phyloP scores from a whole-genome alignment of 30 jellyfish, hydroid and myxozoan genomes.

The Aurelia aurita complex sp. Pacific region DNA sequence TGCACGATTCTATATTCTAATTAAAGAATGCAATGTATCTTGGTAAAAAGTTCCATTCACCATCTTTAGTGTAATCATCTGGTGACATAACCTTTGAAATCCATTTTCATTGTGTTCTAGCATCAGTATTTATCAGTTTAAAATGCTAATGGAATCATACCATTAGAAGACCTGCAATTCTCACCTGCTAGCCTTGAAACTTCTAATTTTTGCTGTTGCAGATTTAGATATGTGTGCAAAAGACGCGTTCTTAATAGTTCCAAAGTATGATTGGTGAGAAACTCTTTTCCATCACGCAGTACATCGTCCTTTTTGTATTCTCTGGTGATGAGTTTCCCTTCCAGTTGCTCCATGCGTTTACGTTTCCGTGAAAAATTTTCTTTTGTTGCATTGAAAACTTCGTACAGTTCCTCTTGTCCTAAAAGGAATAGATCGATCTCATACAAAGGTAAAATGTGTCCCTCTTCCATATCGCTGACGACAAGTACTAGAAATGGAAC shows the following conservation, averaged over 20 bases:
- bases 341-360: neutral
- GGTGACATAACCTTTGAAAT: too few species aligned
- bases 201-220: neutral
- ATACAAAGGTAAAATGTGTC: too few species aligned
- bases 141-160: too few species aligned
- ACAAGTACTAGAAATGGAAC: too few species aligned
- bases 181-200: constrained; percentile 6
- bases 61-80: too few species aligned
- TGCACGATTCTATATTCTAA: too few species aligned
- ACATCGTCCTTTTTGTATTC: neutral
- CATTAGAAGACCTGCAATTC: neutral
- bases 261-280: neutral
- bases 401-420: constrained; percentile 2
- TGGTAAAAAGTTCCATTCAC: too few species aligned
- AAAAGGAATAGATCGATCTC: neutral
- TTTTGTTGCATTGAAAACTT: neutral
- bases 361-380: neutral
- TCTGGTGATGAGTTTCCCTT: neutral
- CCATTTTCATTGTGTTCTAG: too few species aligned
- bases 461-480: too few species aligned
- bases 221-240: neutral
- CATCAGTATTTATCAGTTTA: too few species aligned
- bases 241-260: constrained; percentile 4
- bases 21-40: too few species aligned
- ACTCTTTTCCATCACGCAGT: constrained; percentile 7